Conservation (phyloP, 1,140 invertebrate genomes). For the Heliconius congener region DNA sequence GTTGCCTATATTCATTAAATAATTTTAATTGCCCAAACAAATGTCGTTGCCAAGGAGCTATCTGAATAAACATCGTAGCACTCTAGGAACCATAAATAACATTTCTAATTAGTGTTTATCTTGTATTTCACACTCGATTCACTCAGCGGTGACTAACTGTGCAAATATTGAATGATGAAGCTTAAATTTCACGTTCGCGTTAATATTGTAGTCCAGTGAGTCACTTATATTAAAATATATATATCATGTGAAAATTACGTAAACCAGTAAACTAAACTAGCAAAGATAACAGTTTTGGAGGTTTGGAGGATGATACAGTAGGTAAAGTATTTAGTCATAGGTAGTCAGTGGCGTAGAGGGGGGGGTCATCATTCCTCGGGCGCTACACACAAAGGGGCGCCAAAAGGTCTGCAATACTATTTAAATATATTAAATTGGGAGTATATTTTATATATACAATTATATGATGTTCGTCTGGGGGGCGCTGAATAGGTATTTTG, state of each 20-base stretch:
- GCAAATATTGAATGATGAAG: slow-evolving; percentile 2
- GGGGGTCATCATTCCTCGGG: too few relatives aligned
- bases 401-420: too few relatives aligned
- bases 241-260: neutral
- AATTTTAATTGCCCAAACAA: neutral
- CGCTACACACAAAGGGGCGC: too few relatives aligned
- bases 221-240: slow-evolving; percentile 1
- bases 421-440: too few relatives aligned
- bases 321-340: neutral
- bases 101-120: slow-evolving; percentile 6
- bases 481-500: too few relatives aligned
- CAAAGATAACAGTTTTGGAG: neutral
- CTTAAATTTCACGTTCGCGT: neutral
- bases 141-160: slow-evolving; percentile 6
- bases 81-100: slow-evolving; percentile 1
- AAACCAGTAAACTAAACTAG: neutral
- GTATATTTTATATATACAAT: too few relatives aligned
- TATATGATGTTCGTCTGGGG: too few relatives aligned
- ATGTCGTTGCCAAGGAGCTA: neutral
- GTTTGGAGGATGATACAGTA: neutral
- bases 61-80: slow-evolving; percentile 1
- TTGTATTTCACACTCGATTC: slow-evolving; percentile 3
- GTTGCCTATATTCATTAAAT: neutral
- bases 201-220: neutral
- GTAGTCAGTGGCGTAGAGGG: too few relatives aligned